phyloP scores from a whole-genome alignment of 2,113 vertebrate species.

The Tenebrosternarchus preto region DNA sequence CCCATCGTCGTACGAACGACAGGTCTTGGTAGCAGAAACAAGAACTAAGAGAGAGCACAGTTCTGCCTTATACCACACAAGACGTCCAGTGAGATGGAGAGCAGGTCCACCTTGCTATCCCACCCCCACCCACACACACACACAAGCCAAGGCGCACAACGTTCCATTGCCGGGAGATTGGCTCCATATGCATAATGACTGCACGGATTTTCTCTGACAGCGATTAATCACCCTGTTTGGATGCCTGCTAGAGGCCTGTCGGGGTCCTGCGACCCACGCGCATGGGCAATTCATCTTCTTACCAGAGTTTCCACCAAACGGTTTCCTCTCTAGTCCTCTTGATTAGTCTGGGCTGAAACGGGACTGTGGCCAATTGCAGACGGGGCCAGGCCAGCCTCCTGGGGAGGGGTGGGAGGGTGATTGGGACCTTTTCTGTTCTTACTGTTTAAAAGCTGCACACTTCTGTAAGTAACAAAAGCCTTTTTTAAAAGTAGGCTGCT shows the following conservation, averaged over 20 bases:
- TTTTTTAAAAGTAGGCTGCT: constrained; percentile 18
- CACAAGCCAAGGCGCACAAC: not conserved
- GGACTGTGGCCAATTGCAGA: constrained; percentile 54
- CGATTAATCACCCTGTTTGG: constrained; percentile 75
- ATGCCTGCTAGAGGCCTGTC: constrained; percentile 60
- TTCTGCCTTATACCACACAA: not conserved
- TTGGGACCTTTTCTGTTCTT: not conserved
- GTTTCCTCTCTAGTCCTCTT: constrained; percentile 28
- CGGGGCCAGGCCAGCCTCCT: constrained; percentile 14
- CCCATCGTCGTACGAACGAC: no score
- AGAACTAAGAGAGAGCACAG: no score
- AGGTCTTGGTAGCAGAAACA: no score
- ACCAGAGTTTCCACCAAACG: constrained; percentile 64
- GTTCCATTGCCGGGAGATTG: not conserved
- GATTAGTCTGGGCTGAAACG: constrained; percentile 65
- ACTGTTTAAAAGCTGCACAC: constrained; percentile 10
- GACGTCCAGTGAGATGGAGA: not conserved
- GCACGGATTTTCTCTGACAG: constrained; percentile 70
- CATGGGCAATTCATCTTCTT: constrained; percentile 77
- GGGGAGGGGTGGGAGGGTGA: not conserved
- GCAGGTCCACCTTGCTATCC: no score
- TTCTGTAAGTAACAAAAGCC: constrained; percentile 38
- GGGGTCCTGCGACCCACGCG: constrained; percentile 65
- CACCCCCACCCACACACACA: not conserved
- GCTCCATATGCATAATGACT: constrained; percentile 67